Conservation (phyloP, 2,888 invertebrate genomes). For the Mesoligia furuncula region DNA sequence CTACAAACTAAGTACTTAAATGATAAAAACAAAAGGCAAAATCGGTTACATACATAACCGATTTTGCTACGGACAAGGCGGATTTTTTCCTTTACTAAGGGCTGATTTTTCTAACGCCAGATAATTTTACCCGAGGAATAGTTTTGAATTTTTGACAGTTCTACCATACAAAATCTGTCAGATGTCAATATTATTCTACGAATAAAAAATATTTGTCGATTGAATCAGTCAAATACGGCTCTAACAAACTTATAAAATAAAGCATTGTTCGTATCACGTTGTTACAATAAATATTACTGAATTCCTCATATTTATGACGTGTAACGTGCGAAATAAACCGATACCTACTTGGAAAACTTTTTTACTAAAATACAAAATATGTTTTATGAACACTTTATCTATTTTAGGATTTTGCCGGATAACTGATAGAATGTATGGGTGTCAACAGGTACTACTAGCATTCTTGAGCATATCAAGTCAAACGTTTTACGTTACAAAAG, state of each 20-base stretch:
- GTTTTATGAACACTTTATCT: background rate
- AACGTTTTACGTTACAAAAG: background rate
- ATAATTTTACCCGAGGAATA: too few relatives aligned
- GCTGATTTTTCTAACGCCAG: too few relatives aligned
- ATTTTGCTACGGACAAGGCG: background rate
- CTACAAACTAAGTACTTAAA: too few relatives aligned
- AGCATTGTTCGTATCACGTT: constrained; percentile 26
- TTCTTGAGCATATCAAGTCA: background rate
- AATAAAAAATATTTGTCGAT: too few relatives aligned
- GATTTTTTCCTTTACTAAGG: background rate
- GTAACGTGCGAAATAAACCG: background rate
- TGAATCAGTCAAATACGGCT: too few relatives aligned
- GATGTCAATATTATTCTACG: too few relatives aligned
- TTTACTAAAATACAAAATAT: background rate
- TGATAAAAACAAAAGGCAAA: too few relatives aligned
- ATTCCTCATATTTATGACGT: constrained; percentile 6
- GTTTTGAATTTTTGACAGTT: too few relatives aligned
- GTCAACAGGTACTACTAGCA: background rate
- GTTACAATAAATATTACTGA: constrained; percentile 23
- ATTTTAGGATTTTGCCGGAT: background rate
- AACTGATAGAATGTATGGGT: background rate
- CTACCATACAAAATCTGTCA: too few relatives aligned
- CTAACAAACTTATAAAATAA: background rate
- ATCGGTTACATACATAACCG: too few relatives aligned
- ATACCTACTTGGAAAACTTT: background rate